These are phyloP conservation scores for Lasioglossum baleicum DNA, from an alignment of 1,140 invertebrate genomes.

Conservation along the genomic window DNA sequence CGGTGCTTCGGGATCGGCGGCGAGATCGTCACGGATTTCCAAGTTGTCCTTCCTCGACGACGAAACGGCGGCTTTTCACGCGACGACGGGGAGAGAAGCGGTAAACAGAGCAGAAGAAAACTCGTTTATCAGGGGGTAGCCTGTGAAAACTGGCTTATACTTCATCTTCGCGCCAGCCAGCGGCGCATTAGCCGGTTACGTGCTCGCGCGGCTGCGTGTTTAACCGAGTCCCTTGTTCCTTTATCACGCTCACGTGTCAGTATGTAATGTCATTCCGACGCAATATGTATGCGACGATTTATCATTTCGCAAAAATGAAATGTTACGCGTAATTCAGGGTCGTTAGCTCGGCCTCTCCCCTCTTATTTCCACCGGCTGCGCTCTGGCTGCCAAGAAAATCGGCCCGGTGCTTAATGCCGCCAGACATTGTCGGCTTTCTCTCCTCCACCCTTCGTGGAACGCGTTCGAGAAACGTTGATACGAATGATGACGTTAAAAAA, in stretches of 20 bases:
- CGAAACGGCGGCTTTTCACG: no score
- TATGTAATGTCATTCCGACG: constrained; percentile 20
- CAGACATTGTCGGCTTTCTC: no score
- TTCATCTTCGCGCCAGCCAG: neutral
- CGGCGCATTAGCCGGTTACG: constrained; percentile 21
- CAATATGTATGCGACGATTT: constrained; percentile 4
- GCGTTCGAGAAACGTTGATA: no score
- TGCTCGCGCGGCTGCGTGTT: constrained; percentile 5
- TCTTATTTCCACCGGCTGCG: neutral
- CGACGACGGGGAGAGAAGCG: no score
- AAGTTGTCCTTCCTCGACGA: no score
- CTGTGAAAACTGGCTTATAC: neutral
- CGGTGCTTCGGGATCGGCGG: no score
- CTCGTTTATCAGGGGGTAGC: constrained; percentile 24
- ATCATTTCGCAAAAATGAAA: constrained; percentile 26
- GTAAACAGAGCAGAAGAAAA: constrained; percentile 27
- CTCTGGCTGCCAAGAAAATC: no score
- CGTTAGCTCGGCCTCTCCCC: neutral
- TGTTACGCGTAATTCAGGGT: constrained; percentile 3
- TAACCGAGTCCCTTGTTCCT: neutral
- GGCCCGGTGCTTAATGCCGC: no score
- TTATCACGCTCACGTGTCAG: constrained; percentile 32
- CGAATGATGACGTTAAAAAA: no score
- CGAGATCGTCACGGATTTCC: no score
- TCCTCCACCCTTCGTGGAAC: no score